Evolutionary conservation across 1,140 invertebrate genomes (phyloP), one percentile per base, ranked within the genome.

Genomic region (Triops cancriformis): DNA sequence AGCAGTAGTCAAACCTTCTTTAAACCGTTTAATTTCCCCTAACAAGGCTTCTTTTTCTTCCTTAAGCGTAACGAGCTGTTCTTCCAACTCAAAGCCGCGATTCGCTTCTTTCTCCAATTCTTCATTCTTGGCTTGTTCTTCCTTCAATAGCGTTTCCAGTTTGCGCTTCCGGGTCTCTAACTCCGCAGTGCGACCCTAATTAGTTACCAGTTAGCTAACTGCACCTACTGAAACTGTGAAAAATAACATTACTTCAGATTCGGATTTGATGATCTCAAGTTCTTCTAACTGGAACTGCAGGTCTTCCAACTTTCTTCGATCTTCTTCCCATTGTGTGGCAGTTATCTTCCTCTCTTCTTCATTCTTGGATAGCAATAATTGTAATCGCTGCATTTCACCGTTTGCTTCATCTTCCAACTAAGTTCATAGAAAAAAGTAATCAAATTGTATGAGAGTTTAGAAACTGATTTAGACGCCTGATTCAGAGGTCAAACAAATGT

Each of bases 241-340:
- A 27, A 11, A 51, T 3, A 51, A n/a, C 14, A 73, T 1, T 88
- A 94, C 93, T 89, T 94, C 91, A 83, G 94, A 87, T 82, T 94
- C 92, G 81, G 89, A 89, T 85, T 91, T 92, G 82, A 86, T 87
- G 80, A 94, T 89, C 37, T 88, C 91, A 81, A 95, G 94, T 85
- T 98, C 96, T 86, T 98, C 95, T 79, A 94, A 91, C 51, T 92
- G 89, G 83, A 98, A 98, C 82, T 95, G 89, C 73, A 97, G 86
- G 85, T 98, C 96, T 87, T 98, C 96, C 12, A 92, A 89, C 85
- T 94, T 95, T 82, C 93, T 90, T 82, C 88, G 90, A 81, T 96
- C 93, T 81, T 96, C 94, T 80, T 95, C 93, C 80, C 97, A 83
- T 80, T 92, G 90, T 72, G 87, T 85, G 73, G 86, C 83, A 26